Percentiles rank a stretch among this genome's conserved stretches.
Evolutionary conservation across 2,797 vertebrate genomes (phyloP).

Genomic region (Tarsius wallacei): DNA sequence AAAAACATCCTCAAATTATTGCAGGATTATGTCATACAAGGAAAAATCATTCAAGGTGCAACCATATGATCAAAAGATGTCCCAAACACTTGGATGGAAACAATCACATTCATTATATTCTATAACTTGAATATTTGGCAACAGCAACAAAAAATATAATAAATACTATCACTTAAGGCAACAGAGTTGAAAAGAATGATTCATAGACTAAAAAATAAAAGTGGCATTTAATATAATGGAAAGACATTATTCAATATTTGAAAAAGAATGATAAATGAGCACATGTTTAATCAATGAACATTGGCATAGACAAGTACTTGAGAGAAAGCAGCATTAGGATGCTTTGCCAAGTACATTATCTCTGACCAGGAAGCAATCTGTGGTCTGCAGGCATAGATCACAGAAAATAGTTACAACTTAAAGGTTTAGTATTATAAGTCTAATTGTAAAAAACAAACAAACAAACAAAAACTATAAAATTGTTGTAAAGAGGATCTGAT

Average conservation of each 20-base stretch:
- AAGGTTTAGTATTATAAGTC: background rate
- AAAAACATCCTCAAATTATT: background rate
- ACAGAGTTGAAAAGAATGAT: conserved; percentile 35
- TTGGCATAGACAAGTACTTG: background rate
- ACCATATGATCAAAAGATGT: background rate
- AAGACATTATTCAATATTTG: background rate
- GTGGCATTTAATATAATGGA: background rate
- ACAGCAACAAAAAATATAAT: background rate
- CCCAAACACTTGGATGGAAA: background rate
- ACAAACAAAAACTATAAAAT: background rate
- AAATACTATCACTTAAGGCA: background rate
- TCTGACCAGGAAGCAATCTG: background rate
- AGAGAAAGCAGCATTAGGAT: too few relatives aligned
- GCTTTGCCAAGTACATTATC: background rate
- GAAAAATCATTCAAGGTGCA: background rate
- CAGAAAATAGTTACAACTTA: background rate
- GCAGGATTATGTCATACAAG: background rate
- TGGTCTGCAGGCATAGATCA: background rate
- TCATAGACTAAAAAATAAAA: conserved; percentile 15
- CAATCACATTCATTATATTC: background rate
- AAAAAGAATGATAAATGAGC: background rate
- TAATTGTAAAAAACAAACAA: background rate
- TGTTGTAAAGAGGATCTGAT: background rate
- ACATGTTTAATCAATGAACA: background rate
- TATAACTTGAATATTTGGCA: background rate